Base-by-base conservation (phyloP, 2,113 vertebrate genomes). In the Athene cunicularia region DNA sequence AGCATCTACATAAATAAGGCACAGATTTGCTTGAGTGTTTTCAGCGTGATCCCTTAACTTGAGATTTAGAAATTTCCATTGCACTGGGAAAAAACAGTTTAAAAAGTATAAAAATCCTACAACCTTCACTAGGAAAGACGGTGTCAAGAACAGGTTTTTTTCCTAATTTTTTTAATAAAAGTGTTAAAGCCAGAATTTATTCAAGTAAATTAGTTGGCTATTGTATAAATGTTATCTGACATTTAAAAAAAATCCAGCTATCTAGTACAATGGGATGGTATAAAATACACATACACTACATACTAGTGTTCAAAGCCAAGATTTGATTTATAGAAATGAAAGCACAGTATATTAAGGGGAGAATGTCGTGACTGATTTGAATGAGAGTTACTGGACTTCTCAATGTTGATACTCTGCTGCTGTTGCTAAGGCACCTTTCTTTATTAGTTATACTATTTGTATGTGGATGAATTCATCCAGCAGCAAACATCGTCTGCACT, bases 381-480 rank as follows among this genome's bases (percentile, higher is more conserved):
- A 83, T 74, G 90, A 94, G 88, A 87, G 74, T 56, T 93, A 92
- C 82, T 35, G 66, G 35, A 93, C 28, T 94, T 94, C 56, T 66
- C 41, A 45, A 12, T 43, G 45, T 53, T 88, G 62, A 92, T 94
- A 63, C 52, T 59, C 53, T 76, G 43, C 58, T 95, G 84, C 80
- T 93, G 96, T 95, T 98, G 94, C 96, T 91, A 96, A 96, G 96
- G 70, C 67, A 75, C 70, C 79, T 95, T 90, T 93, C 47, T 82
- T 49, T 96, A 80, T 86, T 90, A 97, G 76, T 94, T 91, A 88
- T 79, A 58, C 18, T 85, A 87, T 89, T 91, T 83, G 70, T 91
- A 88, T 80, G 30, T 63, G 91, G 33, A 59, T 93, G 43, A 97
- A 93, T 97, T 96, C 43, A 86, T 74, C 72, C 91, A 53, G 85